Percentiles rank a stretch among this genome's conserved stretches.
Conservation (phyloP, 2,797 vertebrate species). For the Scolopax rusticola region DNA sequence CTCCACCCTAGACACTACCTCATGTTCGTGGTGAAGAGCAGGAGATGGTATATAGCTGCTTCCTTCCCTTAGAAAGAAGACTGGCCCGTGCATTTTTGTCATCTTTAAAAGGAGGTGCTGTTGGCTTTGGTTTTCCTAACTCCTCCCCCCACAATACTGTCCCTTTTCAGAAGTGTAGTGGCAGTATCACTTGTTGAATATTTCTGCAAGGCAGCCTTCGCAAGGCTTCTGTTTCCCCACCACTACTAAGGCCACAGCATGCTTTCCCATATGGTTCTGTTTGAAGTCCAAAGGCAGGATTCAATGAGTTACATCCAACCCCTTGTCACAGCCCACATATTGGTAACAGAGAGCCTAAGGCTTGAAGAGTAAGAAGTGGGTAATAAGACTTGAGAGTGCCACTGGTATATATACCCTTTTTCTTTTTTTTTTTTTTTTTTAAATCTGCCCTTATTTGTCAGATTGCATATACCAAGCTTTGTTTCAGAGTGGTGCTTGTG, state of each 20-base stretch:
- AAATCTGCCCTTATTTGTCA: neutral
- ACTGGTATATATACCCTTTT: neutral
- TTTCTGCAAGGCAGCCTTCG: neutral
- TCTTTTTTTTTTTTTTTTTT: neutral
- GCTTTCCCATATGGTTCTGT: neutral
- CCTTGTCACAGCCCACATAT: neutral
- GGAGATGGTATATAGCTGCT: neutral
- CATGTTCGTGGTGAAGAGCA: neutral
- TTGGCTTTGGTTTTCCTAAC: neutral
- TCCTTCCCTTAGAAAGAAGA: neutral
- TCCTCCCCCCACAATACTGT: accelerated
- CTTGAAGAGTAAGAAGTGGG: neutral
- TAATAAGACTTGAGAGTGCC: neutral
- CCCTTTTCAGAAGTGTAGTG: neutral
- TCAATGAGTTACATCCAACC: neutral
- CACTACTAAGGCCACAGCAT: neutral
- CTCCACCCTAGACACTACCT: neutral
- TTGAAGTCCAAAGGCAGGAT: neutral
- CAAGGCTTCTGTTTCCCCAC: neutral
- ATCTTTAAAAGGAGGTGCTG: neutral
- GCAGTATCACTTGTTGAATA: neutral
- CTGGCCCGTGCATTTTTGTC: neutral
- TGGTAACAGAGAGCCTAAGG: neutral
- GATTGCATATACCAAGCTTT: neutral
- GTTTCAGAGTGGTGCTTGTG: neutral